Evolutionary conservation across 1,140 invertebrate species (phyloP), one percentile per base, ranked within the genome.

Genomic region (Drosophila orosa): DNA sequence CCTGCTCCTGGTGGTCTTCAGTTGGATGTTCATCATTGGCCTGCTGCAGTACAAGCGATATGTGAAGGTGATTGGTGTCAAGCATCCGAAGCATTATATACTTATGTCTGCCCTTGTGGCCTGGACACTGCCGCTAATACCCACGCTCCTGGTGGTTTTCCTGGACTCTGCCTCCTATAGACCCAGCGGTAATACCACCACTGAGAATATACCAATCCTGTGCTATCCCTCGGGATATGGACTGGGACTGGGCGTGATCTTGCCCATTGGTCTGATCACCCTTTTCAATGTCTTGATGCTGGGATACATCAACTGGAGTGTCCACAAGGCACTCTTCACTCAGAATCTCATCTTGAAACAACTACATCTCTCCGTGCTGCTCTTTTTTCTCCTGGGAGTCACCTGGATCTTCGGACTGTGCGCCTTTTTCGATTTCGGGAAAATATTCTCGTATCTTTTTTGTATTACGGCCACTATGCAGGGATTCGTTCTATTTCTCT

Each of bases 1-100:
- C 80, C 93, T 94, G 8, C 93, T 95, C 33, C 74, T 95, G 29
- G 93, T 94, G 3, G 93, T 94, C 71, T 95, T 95, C 76, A 93
- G 93, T 78, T 95, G 95, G 95, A 95, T 95, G 94, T 76, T 95
- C 10, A 93, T 95, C n/a, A 94, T 95, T 5, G 94, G 94, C 5
- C 82, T 93, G 48, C 87, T 95, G 52, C 95, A 95, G 89, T 95
- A 94, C 82, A 93, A 94, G 59, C 92, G 94, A 59, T 95, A 94
- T 74, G 95, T 95, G 0, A 90, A 92, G 45, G 94, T 95, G 5
- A 90, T 95, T 12, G 94, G 94, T 5, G 92, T 92, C 3, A 81
- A 87, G 24, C 91, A 94, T 27, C 93, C 94, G 8, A 90, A 90
- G 4, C 92, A 93, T 63, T 94, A 94, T 74, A 93, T 94, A 69